A percentile compares a stretch with the other conserved stretches of the same genome.
These are phyloP conservation scores for Temnothorax nylanderi DNA, from an alignment of 1,140 invertebrate genomes.

Conservation along the genomic window DNA sequence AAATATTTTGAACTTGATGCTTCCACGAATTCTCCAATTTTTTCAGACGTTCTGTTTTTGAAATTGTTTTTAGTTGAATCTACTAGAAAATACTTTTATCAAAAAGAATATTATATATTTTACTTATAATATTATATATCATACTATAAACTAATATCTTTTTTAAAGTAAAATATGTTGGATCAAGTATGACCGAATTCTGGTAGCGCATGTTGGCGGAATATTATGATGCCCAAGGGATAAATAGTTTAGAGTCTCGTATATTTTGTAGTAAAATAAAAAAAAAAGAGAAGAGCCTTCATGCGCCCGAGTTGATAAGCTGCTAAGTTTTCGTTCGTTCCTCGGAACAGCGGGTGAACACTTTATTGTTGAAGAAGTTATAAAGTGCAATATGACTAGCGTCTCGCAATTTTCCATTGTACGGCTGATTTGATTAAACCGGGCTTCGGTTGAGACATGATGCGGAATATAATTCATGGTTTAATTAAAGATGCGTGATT, in stretches of 20 bases:
- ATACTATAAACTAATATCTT: neutral
- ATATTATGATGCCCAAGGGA: slow-evolving; percentile 30
- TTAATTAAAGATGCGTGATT: slow-evolving; percentile 63
- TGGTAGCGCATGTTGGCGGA: neutral
- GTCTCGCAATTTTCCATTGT: slow-evolving; percentile 41
- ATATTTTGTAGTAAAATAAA: slow-evolving; percentile 20
- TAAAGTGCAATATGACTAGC: slow-evolving; percentile 15
- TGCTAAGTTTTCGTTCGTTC: slow-evolving; percentile 27
- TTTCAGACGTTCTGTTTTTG: neutral
- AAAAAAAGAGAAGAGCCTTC: slow-evolving; percentile 10
- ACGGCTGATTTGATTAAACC: slow-evolving; percentile 58
- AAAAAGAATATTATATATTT: neutral
- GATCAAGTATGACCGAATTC: slow-evolving; percentile 30
- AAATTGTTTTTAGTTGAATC: neutral
- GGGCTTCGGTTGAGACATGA: neutral
- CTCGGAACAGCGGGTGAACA: neutral
- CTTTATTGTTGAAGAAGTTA: slow-evolving; percentile 36
- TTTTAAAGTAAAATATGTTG: slow-evolving; percentile 24
- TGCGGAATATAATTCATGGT: slow-evolving; percentile 27
- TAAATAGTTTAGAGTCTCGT: slow-evolving; percentile 18
- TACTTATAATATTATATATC: neutral
- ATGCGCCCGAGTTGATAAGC: slow-evolving; percentile 33
- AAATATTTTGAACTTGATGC: neutral
- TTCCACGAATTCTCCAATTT: neutral
- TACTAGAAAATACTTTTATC: neutral